Evolutionary conservation across 2,113 vertebrate genomes (phyloP), one percentile per base, ranked within the genome.

Genomic region (Antigone vipio): DNA sequence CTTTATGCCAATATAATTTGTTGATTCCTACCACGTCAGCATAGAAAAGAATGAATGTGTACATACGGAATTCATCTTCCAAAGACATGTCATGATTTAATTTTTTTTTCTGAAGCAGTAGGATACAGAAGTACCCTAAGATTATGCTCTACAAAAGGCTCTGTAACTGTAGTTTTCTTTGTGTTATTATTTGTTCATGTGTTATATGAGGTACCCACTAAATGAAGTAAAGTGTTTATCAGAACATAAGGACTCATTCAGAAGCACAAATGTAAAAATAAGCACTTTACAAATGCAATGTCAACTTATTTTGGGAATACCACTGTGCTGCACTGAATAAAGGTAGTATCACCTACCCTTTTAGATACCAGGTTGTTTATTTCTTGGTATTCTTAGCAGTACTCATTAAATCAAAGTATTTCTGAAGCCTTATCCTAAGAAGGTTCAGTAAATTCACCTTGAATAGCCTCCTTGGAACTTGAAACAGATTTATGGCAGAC

Each of bases 401-500:
- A 58, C 12, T 88, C 21, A 11, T 27, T 72, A 85, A 85, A 22
- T 79, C 53, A n/a, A 44, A 77, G 12, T 73, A 40, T 81, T 95
- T 90, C 34, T 91, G 64, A 90, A 90, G 47, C 30, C 27, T 77
- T 92, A 45, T 62, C 49, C 29, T 69, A 63, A 89, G 34, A 47
- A 83, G 69, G 53, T 86, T 92, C 30, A 60, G 12, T 74, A 86
- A 71, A n/a, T 88, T 95, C 83, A 94, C 90, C 93, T 90, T 94
- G 73, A 95, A 75, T 86, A 89, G 72, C 93, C 72, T 24, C 17
- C 7, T 5, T 59, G 71, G 81, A 96, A 96, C 96, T 53, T 88
- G 68, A 89, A 94, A 81, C 76, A 94, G 85, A 94, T 94, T 85
- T 93, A 52, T 90, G 73, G 68, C n/a, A 95, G 88, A 81, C 92